Evolutionary conservation across 2,113 vertebrate genomes (phyloP).

Genomic region (Dissostichus mawsoni): DNA sequence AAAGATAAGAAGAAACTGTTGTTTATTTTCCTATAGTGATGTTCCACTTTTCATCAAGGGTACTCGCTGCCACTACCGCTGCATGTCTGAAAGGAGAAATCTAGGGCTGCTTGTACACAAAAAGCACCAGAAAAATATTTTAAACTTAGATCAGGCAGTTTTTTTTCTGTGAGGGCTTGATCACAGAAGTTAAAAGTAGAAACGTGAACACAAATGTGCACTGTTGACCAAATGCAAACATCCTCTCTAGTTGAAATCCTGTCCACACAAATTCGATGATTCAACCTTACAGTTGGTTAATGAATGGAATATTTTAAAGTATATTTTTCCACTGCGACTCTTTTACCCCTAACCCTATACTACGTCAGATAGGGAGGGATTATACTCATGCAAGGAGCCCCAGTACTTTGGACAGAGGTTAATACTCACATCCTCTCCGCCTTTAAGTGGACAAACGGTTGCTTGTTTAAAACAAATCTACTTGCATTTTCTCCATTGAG

Average conservation of each 20-base stretch:
- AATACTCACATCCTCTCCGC: too few species aligned
- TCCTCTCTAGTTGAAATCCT: background rate
- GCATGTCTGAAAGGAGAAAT: background rate
- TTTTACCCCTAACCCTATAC: too few species aligned
- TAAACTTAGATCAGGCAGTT: background rate
- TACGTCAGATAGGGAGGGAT: background rate
- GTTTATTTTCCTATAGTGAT: constrained; percentile 1
- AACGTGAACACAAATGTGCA: too few species aligned
- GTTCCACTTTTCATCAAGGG: background rate
- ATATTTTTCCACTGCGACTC: too few species aligned
- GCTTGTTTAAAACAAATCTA: too few species aligned
- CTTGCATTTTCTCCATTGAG: too few species aligned
- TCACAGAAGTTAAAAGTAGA: background rate
- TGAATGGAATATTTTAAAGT: background rate
- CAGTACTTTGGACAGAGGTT: too few species aligned
- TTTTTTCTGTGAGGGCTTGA: background rate
- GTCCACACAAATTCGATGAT: too few species aligned
- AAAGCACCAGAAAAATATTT: background rate
- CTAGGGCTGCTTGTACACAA: background rate
- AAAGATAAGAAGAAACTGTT: constrained; percentile 18
- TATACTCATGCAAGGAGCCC: background rate
- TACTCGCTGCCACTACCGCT: background rate
- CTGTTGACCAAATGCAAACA: background rate
- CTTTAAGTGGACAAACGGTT: too few species aligned
- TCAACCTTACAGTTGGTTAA: background rate